These are phyloP conservation scores for Drosophila nannoptera DNA, from an alignment of 1,140 invertebrate species.

Conservation along the genomic window DNA sequence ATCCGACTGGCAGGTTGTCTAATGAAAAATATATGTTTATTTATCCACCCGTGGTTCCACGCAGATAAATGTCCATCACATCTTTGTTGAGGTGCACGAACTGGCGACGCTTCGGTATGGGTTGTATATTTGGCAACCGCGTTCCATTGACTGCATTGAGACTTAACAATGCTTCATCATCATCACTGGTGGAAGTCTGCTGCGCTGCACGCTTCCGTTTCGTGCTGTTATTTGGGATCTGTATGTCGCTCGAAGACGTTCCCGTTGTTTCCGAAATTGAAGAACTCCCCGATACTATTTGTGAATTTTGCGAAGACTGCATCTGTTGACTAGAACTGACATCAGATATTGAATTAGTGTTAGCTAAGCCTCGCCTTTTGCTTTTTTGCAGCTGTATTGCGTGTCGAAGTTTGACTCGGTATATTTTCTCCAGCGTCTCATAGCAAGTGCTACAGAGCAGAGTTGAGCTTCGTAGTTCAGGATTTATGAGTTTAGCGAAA, in stretches of 20 bases:
- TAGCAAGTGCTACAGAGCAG: slow-evolving; percentile 32
- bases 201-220: slow-evolving; percentile 19
- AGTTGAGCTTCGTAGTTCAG: slow-evolving; percentile 17
- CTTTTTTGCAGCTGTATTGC: background rate
- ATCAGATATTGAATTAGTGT: slow-evolving; percentile 36
- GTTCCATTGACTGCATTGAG: slow-evolving; percentile 66
- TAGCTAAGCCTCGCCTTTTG: background rate
- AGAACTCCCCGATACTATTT: background rate
- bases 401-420: slow-evolving; percentile 14
- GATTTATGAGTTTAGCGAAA: slow-evolving; percentile 34
- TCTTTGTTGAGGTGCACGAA: slow-evolving; percentile 24
- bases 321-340: slow-evolving; percentile 36
- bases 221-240: background rate
- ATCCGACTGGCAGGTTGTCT: background rate
- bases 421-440: slow-evolving; percentile 15
- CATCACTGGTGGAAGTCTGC: slow-evolving; percentile 1
- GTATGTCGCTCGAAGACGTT: background rate
- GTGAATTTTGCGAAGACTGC: background rate
- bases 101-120: slow-evolving; percentile 52
- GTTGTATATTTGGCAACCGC: slow-evolving; percentile 54
- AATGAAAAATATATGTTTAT: background rate
- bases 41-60: slow-evolving; percentile 58
- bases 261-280: background rate
- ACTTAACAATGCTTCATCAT: slow-evolving; percentile 51
- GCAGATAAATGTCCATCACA: slow-evolving; percentile 58